phyloP scores from a whole-genome alignment of 2,113 vertebrate species.

The Dendropsophus ebraccatus region DNA sequence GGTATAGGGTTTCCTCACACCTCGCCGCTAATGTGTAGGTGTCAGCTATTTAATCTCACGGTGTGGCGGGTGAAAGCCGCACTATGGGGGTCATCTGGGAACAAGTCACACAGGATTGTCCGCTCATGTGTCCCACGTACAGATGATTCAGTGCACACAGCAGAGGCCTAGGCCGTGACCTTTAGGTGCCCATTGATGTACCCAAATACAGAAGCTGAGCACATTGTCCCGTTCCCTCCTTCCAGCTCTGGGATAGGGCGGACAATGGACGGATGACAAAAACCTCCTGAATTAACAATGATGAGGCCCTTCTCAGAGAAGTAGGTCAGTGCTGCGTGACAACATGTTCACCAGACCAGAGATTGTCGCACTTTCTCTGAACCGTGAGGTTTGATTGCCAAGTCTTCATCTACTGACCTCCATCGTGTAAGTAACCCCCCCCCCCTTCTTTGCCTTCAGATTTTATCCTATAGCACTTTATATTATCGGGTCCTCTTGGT shows the following conservation, averaged over 20 bases:
- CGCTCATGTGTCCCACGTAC: too few species aligned
- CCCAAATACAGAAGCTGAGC: too few species aligned
- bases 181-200: not conserved
- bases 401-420: too few species aligned
- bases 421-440: too few species aligned
- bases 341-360: constrained; percentile 10
- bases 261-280: not conserved
- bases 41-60: not conserved
- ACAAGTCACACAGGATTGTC: not conserved
- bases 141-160: too few species aligned
- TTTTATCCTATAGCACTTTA: too few species aligned
- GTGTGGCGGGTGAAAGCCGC: not conserved
- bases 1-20: not conserved
- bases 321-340: constrained; percentile 12
- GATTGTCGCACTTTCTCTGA: not conserved
- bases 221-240: not conserved
- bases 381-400: not conserved
- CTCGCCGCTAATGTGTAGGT: not conserved
- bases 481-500: too few species aligned
- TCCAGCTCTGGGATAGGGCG: not conserved
- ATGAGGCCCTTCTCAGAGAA: constrained; percentile 20
- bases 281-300: not conserved
- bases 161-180: too few species aligned
- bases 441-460: too few species aligned
- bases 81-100: not conserved